Conservation (phyloP, 2,888 invertebrate genomes). For the Eupithecia insigniata region DNA sequence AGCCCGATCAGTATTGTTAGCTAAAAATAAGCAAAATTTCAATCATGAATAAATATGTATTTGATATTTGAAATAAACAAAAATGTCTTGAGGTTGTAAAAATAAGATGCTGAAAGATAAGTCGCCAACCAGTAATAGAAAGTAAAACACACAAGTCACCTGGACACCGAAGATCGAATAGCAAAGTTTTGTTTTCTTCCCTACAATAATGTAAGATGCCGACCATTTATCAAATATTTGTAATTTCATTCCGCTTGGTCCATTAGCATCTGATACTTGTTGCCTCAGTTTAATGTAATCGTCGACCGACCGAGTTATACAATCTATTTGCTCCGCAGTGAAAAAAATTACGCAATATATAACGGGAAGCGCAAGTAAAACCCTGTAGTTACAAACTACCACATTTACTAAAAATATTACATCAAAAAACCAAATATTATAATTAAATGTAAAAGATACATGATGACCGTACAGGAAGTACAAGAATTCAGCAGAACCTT, state of each 20-base stretch:
- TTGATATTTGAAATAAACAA: too few relatives aligned
- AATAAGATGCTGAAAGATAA: not conserved
- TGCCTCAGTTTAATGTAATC: not conserved
- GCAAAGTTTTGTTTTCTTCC: slow-evolving; percentile 8
- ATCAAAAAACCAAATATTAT: not conserved
- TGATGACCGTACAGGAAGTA: not conserved
- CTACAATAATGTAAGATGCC: not conserved
- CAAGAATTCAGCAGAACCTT: not conserved
- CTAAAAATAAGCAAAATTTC: not conserved
- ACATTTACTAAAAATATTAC: too few relatives aligned
- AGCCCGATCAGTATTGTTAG: not conserved
- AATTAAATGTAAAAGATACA: not conserved
- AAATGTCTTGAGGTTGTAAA: too few relatives aligned
- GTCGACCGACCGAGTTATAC: not conserved
- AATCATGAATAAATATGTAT: too few relatives aligned
- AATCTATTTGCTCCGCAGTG: slow-evolving; percentile 6
- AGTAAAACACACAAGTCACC: not conserved
- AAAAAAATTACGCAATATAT: not conserved
- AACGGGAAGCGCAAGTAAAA: not conserved
- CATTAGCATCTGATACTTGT: not conserved
- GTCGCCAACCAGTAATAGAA: not conserved
- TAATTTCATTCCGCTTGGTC: not conserved
- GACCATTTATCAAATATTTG: slow-evolving; percentile 8
- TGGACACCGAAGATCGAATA: not conserved
- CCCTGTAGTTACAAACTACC: too few relatives aligned